Evolutionary conservation across 2,797 vertebrate genomes (phyloP).

Genomic region (Paguma larvata): DNA sequence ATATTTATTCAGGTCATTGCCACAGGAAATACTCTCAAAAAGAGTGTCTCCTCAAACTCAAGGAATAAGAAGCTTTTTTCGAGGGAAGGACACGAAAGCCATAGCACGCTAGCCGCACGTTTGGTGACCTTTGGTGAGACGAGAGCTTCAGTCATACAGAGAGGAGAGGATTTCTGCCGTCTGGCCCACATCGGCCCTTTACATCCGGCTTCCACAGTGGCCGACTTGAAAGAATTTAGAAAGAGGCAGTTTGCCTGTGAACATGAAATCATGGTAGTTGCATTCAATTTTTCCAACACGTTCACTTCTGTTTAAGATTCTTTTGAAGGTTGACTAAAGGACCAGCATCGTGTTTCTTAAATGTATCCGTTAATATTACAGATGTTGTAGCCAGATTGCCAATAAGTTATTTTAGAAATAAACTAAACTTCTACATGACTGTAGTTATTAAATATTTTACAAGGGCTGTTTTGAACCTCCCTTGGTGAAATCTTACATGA

Average conservation of each 20-base stretch:
- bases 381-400: slow-evolving; percentile 86
- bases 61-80: not conserved
- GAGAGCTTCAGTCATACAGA: not conserved
- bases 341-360: slow-evolving; percentile 84
- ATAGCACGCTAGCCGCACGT: not conserved
- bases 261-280: slow-evolving; percentile 47
- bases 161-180: not conserved
- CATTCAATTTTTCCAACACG: slow-evolving; percentile 69
- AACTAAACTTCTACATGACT: slow-evolving; percentile 79
- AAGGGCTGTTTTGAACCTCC: slow-evolving; percentile 1
- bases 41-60: not conserved
- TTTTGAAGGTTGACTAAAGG: slow-evolving; percentile 81
- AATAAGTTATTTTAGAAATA: slow-evolving; percentile 84
- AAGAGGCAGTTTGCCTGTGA: not conserved
- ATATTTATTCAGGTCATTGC: not conserved
- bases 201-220: not conserved
- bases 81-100: not conserved
- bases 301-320: slow-evolving; percentile 81
- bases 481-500: slow-evolving; percentile 63
- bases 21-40: not conserved
- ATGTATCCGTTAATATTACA: slow-evolving; percentile 82
- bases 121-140: not conserved
- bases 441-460: slow-evolving; percentile 83
- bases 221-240: not conserved
- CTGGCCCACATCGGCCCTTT: not conserved